Conservation (phyloP, 2,888 invertebrate species). For the Glomeris marginata region DNA sequence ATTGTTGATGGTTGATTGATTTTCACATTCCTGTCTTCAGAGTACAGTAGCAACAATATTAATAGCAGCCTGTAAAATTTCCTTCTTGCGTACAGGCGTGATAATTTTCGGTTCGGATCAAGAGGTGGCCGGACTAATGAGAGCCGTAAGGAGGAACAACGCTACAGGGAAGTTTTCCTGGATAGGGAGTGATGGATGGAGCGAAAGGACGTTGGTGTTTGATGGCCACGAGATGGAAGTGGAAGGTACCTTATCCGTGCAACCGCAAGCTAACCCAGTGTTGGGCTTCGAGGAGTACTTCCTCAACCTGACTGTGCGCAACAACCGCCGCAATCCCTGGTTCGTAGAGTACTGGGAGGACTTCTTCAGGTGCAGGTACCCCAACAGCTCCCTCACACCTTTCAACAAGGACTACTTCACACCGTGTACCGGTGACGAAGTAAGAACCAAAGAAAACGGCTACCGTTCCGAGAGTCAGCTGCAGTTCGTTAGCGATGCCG, state of each 20-base stretch:
- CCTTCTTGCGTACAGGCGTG: conserved; percentile 46
- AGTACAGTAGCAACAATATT: no score
- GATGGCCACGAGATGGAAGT: conserved; percentile 79
- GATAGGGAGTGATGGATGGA: conserved; percentile 97
- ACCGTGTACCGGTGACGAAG: conserved; percentile 61
- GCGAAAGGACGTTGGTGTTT: conserved; percentile 68
- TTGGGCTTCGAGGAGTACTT: conserved; percentile 77
- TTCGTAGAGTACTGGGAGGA: conserved; percentile 94
- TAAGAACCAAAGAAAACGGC: conserved; percentile 55
- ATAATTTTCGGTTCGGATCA: conserved; percentile 94
- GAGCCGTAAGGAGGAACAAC: conserved; percentile 70
- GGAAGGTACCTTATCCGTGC: conserved; percentile 86
- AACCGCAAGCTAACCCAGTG: conserved; percentile 83
- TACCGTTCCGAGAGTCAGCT: conserved; percentile 74
- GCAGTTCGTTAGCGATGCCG: conserved; percentile 92
- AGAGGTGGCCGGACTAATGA: conserved; percentile 91
- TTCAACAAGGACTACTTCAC: conserved; percentile 58
- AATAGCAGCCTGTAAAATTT: neutral
- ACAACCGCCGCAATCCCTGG: conserved; percentile 87
- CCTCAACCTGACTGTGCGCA: conserved; percentile 61
- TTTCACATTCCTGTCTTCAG: no score
- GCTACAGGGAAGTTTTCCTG: conserved; percentile 82
- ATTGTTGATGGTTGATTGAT: no score
- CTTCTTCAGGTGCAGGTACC: conserved; percentile 76
- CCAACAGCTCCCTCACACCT: conserved; percentile 61